Base-by-base conservation (phyloP, 2,888 invertebrate genomes). In the Pseudococcus viburni region DNA sequence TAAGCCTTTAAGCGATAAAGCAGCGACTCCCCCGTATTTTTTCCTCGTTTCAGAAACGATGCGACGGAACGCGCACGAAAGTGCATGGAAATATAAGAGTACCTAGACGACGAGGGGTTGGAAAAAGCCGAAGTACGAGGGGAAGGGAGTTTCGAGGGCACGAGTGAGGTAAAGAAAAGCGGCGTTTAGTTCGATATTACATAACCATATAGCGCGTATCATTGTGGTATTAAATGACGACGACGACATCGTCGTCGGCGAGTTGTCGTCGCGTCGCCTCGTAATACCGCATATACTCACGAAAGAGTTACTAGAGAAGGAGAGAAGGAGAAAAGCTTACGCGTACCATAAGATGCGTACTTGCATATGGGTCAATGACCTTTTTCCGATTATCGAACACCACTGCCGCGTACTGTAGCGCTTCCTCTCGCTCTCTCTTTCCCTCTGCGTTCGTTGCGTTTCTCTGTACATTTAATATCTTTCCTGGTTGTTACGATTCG, bases 361-460 rank as follows among this genome's bases (percentile, higher is more conserved):
- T 73, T 73, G 68, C 68, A 73, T 73, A 73, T 73, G 68, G 68
- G 68, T 73, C 68, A 73, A 73, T 73, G 68, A 73, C 68, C 68
- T 73, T 73, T 73, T 73, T 12, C 68, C 68, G 68, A 73, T 73
- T 73, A 73, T 73, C 68, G 68, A 73, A 73, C 68, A 33, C 68
- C 68, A 33, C 68, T 22, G 33, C 33, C 33, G 33, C 68, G 68
- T 59, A 73, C 68, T 11, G 68, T 73, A 73, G 68, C 33, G 68
- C 68, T 73, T 73, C 68, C 33, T 64, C 33, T 33, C 19, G n/a
- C 59, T 59, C 19, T 59, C 59, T 19, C 59, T 59, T 17, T 33
- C 26, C 26, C 26, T 6, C 19, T 59, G 7, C 59, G n/a, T 33
- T 1, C 26, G 26, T 33, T 33, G 15, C 19, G n/a, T 59, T 19